These are phyloP conservation scores for Trypoxylus dichotomus DNA, from an alignment of 1,140 invertebrate species.

Conservation along the genomic window DNA sequence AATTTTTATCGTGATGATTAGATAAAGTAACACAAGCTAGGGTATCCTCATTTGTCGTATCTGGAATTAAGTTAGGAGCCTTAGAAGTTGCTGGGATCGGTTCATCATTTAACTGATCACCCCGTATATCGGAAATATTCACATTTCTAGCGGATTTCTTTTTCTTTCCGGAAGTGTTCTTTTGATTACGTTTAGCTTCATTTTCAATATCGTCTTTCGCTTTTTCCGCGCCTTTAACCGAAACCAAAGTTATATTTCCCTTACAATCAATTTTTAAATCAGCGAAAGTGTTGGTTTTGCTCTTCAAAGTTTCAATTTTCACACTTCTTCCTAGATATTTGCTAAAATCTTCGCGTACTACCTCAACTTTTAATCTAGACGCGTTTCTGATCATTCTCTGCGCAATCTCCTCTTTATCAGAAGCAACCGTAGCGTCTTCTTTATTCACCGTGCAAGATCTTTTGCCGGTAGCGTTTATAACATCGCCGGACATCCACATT, in stretches of 20 bases:
- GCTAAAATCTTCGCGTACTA: background rate
- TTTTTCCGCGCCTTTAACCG: too few species aligned
- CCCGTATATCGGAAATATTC: too few species aligned
- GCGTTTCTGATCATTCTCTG: background rate
- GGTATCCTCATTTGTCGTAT: background rate
- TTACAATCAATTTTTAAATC: too few species aligned
- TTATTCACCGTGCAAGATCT: conserved; percentile 57
- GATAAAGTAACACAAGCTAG: background rate
- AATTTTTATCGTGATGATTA: background rate
- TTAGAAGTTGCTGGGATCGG: background rate
- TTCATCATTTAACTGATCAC: too few species aligned
- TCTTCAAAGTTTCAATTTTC: background rate
- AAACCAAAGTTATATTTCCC: too few species aligned
- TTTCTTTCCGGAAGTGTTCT: background rate
- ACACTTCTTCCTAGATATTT: background rate
- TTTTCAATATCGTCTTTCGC: too few species aligned
- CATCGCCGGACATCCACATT: conserved; percentile 66
- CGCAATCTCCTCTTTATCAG: background rate
- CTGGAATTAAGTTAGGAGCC: background rate
- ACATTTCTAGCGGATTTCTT: background rate
- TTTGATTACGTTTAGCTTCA: too few species aligned
- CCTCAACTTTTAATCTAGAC: background rate
- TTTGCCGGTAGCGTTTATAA: conserved; percentile 59
- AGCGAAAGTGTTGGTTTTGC: too few species aligned
- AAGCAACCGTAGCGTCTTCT: conserved; percentile 19